A percentile compares a stretch with the other conserved stretches of the same genome.
These are phyloP conservation scores for Nautilus pompilius DNA, from an alignment of 1,140 invertebrate species.

Conservation along the genomic window DNA sequence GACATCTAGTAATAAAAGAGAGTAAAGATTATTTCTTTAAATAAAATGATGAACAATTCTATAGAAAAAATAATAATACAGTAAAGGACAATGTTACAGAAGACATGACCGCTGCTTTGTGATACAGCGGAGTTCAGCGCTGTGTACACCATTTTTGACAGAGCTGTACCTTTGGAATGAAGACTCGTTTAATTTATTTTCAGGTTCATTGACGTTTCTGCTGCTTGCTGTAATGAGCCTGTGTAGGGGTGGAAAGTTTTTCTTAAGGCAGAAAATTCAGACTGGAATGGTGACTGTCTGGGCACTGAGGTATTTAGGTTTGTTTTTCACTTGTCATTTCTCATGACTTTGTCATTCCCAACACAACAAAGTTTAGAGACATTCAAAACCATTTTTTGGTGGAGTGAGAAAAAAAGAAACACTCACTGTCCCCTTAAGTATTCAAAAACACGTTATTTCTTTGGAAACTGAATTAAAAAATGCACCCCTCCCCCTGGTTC, in stretches of 20 bases:
- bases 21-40: no score
- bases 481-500: not conserved
- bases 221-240: slow-evolving; percentile 39
- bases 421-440: not conserved
- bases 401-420: not conserved
- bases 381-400: not conserved
- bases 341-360: not conserved
- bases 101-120: no score
- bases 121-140: no score
- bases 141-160: no score
- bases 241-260: slow-evolving; percentile 34
- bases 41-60: no score
- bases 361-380: not conserved
- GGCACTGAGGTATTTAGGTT: slow-evolving; percentile 44
- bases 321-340: not conserved
- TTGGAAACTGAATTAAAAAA: not conserved
- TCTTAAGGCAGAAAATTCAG: slow-evolving; percentile 44
- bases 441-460: not conserved
- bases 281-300: slow-evolving; percentile 49
- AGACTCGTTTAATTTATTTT: slow-evolving; percentile 7
- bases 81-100: no score
- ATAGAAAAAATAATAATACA: no score
- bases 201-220: slow-evolving; percentile 48
- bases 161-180: no score
- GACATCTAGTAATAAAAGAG: no score